phyloP scores from a whole-genome alignment of 2,888 invertebrate genomes.

The Cryptus armator region DNA sequence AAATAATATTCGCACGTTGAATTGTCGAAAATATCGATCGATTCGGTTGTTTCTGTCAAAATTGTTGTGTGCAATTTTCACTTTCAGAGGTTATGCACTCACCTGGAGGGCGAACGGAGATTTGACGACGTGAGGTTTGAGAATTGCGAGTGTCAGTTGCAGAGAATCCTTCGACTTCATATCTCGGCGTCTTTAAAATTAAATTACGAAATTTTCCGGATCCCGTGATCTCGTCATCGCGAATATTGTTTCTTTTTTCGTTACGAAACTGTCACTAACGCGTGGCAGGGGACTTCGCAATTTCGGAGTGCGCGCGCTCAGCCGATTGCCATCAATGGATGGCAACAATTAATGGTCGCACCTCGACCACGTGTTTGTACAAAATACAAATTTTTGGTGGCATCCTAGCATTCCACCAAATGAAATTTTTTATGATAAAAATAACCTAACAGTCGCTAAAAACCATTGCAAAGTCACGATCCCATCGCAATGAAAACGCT shows the following conservation, averaged over 20 bases:
- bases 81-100: constrained; percentile 71
- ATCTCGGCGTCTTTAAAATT: constrained; percentile 1
- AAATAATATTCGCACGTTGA: background rate
- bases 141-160: constrained; percentile 93
- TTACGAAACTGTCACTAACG: constrained; percentile 60
- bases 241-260: constrained; percentile 27
- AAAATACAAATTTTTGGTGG: too few species aligned
- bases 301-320: constrained; percentile 34
- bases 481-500: too few species aligned
- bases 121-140: constrained; percentile 94
- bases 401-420: too few species aligned
- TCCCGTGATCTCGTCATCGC: constrained; percentile 61
- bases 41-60: constrained; percentile 17
- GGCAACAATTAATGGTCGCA: too few species aligned
- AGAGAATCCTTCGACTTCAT: constrained; percentile 76
- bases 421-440: too few species aligned
- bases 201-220: constrained; percentile 24
- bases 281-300: constrained; percentile 41
- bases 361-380: too few species aligned
- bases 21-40: background rate
- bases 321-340: background rate
- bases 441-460: too few species aligned
- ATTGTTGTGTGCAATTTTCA: background rate
- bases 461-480: too few species aligned
- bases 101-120: constrained; percentile 90